Base-by-base conservation (phyloP, 2,113 vertebrate genomes). In the Oryctolagus cuniculus region DNA sequence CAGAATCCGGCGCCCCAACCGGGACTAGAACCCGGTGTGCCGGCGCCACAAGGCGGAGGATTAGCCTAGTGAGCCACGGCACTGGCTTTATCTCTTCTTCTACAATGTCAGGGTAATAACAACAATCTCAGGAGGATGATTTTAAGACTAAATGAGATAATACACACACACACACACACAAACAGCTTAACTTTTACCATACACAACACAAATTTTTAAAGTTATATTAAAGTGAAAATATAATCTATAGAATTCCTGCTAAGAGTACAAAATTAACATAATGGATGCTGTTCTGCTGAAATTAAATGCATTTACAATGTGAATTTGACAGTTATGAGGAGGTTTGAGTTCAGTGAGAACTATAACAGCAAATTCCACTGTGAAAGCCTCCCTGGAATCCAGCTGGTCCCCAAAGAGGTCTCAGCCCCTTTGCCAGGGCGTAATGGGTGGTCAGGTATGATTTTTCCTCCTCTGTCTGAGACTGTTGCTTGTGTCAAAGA, bases 211-310 rank as follows among this genome's bases (percentile, higher is more conserved):
- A 10, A 22, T 69, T 81, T 66, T 69, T 38, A 16, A 73, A 87
- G 81, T 73, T 77, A 75, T 83, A 61, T 55, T 61, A 25, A 73
- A 85, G 34, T 75, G 21, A 82, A 78, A 91, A 90, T 70, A 55
- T 72, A 81, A 80, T 12, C n/a, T 85, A 36, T 69, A 64, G 70
- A 70, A 66, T 70, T 81, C 31, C 53, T 91, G 66, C 31, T 88
- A 44, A 64, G 22, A 66, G 78, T 55, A 83, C 38, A 51, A 81
- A 89, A 72, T 77, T 89, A 70, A 44, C n/a, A 51, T 12, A 82
- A 58, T 24, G 24, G 49, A 10, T 49, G 2, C 31, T 51, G 44
- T 77, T 92, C 83, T 67, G 16, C 31, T 84, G 44, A 74, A 77
- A 69, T 66, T 53, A 61, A 91, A 61, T 87, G 36, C 11, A 88